Evolutionary conservation across 2,888 invertebrate genomes (phyloP).

Genomic region (Chirona hameri): DNA sequence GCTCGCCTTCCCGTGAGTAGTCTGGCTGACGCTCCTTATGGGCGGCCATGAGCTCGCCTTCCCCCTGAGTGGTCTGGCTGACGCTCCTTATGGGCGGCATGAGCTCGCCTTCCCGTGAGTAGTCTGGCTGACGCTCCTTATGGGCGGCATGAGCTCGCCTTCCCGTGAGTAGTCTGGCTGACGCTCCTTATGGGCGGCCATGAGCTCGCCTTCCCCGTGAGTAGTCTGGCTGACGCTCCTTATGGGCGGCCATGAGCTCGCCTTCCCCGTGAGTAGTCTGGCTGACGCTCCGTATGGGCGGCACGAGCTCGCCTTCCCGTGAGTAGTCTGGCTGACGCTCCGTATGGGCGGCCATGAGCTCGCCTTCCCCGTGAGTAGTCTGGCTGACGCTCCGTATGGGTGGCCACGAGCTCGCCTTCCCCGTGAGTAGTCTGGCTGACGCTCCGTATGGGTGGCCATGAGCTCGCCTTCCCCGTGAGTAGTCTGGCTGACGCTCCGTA

Average conservation of each 20-base stretch:
- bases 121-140: no score
- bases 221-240: no score
- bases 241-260: slow-evolving; percentile 90
- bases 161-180: slow-evolving; percentile 63
- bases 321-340: no score
- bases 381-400: no score
- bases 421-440: slow-evolving; percentile 58
- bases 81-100: no score
- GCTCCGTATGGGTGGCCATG: slow-evolving; percentile 92
- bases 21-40: no score
- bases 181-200: no score
- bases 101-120: slow-evolving; percentile 79
- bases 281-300: no score
- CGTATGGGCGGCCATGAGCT: slow-evolving; percentile 95
- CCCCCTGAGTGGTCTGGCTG: slow-evolving; percentile 56
- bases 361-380: slow-evolving; percentile 69
- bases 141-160: slow-evolving; percentile 90
- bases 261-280: slow-evolving; percentile 67
- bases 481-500: no score
- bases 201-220: slow-evolving; percentile 78
- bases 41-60: slow-evolving; percentile 92
- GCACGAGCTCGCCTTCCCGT: slow-evolving; percentile 85
- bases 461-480: slow-evolving; percentile 76
- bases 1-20: slow-evolving; percentile 72
- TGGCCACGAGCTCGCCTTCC: slow-evolving; percentile 87